Evolutionary conservation across 2,888 invertebrate species (phyloP), one percentile per base, ranked within the genome.

Genomic region (Halictus quadricinctus): DNA sequence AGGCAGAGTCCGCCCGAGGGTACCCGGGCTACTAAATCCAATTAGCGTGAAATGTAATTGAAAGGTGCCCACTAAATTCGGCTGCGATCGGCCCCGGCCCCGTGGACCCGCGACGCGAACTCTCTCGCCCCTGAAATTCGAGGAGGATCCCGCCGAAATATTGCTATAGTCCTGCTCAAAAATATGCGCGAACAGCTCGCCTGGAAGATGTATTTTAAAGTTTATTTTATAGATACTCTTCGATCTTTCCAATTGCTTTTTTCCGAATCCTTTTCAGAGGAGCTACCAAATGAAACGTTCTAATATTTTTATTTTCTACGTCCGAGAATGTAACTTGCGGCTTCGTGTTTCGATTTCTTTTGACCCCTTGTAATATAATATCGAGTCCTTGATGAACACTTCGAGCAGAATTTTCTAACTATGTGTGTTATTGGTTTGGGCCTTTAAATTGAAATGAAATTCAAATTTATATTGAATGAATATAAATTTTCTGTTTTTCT

Each of bases 11-110:
- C 77, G 78, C 58, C 48, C 25, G 80, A 43, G 72, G 10, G 43
- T 66, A 69, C 66, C 70, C 75, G 10, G 60, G 64, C 76, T 41
- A 83, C 87, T 89, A 86, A 89, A 89, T 90, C 90, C 89, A 90
- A 88, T 88, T 90, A 86, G 87, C 86, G 80, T 84, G 88, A 70
- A 79, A 73, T 79, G 87, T 89, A 84, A 89, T 81, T 80, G 88
- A 87, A 83, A 76, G 83, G 78, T 60, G 43, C 80, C 64, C 81
- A 75, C 84, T 85, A 86, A 88, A 88, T 88, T 83, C 74, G n/a
- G 18, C 41, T 15, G 81, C 66, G 66, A 41, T 69, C 36, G 66
- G 29, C 29, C 64, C 13, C 60, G 25, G 25, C 60, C 58, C 54
- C 64, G 84, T 41, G 70, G 69, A 18, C 70, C 72, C n/a, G 46